phyloP scores from a whole-genome alignment of 2,888 invertebrate genomes.

The Catocala sponsa region DNA sequence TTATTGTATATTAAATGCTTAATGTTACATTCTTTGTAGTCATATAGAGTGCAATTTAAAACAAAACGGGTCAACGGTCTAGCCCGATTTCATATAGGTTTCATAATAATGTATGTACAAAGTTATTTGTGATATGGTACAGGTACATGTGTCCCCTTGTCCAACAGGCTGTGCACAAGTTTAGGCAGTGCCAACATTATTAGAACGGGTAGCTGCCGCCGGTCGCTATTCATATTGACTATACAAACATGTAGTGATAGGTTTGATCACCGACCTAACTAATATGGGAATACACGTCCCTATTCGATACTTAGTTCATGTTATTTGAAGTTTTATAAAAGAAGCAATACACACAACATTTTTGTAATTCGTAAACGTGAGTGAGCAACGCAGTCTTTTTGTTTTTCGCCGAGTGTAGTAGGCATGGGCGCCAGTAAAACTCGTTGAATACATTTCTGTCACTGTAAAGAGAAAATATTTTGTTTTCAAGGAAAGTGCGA shows the following conservation, averaged over 20 bases:
- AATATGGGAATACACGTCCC: not conserved
- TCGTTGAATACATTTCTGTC: constrained; percentile 81
- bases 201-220: not conserved
- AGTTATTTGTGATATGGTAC: not conserved
- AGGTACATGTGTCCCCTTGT: constrained; percentile 4
- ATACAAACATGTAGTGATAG: constrained; percentile 3
- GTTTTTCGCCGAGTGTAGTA: constrained; percentile 47
- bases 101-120: constrained; percentile 1
- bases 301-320: not conserved
- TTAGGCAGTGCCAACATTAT: constrained; percentile 11
- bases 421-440: constrained; percentile 66
- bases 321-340: constrained; percentile 2
- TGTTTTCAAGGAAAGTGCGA: constrained; percentile 82
- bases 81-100: not conserved
- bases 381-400: constrained; percentile 49
- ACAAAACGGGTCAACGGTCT: no score
- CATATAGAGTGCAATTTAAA: no score
- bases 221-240: constrained; percentile 4
- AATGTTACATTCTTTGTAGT: no score
- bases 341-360: constrained; percentile 30
- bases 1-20: no score
- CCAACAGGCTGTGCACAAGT: constrained; percentile 14
- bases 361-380: constrained; percentile 57
- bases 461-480: constrained; percentile 84
- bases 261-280: not conserved